Percentiles rank a stretch among this genome's conserved stretches.
Conservation (phyloP, 1,140 invertebrate genomes). For the Drosophila bifasciata region DNA sequence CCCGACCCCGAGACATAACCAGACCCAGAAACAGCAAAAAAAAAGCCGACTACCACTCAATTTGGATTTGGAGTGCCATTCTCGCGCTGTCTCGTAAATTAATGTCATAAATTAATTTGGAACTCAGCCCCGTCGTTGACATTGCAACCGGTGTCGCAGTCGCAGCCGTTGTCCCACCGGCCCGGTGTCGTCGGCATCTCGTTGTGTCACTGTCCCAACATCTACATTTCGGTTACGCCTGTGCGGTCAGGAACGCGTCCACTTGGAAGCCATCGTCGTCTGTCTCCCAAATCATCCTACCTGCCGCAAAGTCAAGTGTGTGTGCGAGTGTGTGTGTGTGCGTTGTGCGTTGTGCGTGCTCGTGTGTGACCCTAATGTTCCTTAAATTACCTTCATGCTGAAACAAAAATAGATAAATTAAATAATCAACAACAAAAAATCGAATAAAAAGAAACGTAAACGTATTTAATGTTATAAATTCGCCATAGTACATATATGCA, state of each 20-base stretch:
- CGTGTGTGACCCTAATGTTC: slow-evolving; percentile 74
- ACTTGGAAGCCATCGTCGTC: slow-evolving; percentile 16
- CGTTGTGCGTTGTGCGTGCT: slow-evolving; percentile 26
- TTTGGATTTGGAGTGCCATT: slow-evolving; percentile 66
- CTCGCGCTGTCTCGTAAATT: slow-evolving; percentile 77
- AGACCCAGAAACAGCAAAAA: slow-evolving; percentile 19
- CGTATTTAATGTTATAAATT: slow-evolving; percentile 54
- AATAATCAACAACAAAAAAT: slow-evolving; percentile 3
- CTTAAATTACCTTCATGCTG: slow-evolving; percentile 76
- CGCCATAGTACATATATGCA: slow-evolving; percentile 25
- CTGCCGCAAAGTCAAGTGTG: slow-evolving; percentile 56
- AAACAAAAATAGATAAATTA: slow-evolving; percentile 40
- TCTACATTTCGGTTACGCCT: slow-evolving; percentile 7
- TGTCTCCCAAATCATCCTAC: slow-evolving; percentile 45
- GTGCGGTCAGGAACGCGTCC: slow-evolving; percentile 26
- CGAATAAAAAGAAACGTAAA: slow-evolving; percentile 11
- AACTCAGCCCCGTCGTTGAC: slow-evolving; percentile 36
- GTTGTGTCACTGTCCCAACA: slow-evolving; percentile 13
- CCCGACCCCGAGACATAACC: neutral
- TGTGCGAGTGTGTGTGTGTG: slow-evolving; percentile 17
- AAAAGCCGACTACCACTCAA: slow-evolving; percentile 62
- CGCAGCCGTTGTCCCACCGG: slow-evolving; percentile 5
- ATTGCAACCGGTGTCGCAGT: slow-evolving; percentile 41
- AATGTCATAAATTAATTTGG: slow-evolving; percentile 82
- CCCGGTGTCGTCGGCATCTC: slow-evolving; percentile 6